A percentile compares a stretch with the other conserved stretches of the same genome.
Evolutionary conservation across 2,113 vertebrate species (phyloP).

Genomic region (Sterrhoptilus dennistouni): DNA sequence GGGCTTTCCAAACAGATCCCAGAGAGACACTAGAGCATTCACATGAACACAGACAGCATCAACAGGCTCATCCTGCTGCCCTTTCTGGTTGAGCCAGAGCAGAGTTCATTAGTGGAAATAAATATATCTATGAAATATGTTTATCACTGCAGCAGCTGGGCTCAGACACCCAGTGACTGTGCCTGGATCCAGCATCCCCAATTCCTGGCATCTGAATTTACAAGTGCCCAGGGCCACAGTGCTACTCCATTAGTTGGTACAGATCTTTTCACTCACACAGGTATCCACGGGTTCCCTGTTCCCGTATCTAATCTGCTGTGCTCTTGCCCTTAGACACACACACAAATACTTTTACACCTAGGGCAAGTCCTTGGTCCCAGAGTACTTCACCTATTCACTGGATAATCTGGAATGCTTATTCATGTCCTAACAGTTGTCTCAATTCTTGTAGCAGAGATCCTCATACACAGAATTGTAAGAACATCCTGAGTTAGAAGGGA

Average conservation of each 20-base stretch:
- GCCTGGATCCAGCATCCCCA: neutral
- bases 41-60: neutral
- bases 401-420: neutral
- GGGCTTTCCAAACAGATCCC: neutral
- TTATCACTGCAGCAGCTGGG: neutral
- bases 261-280: neutral
- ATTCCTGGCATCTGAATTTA: neutral
- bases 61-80: neutral
- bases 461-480: neutral
- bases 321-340: neutral
- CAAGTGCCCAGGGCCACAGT: neutral
- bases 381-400: neutral
- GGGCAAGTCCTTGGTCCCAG: neutral
- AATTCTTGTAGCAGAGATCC: neutral
- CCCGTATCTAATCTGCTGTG: accelerated
- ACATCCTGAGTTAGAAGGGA: neutral
- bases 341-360: neutral
- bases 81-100: neutral
- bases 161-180: neutral
- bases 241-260: neutral
- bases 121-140: neutral
- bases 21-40: neutral
- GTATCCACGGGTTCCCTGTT: neutral
- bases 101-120: neutral
- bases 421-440: accelerated